Conservation (phyloP, 2,888 invertebrate species). For the Cheilosia scutellata region DNA sequence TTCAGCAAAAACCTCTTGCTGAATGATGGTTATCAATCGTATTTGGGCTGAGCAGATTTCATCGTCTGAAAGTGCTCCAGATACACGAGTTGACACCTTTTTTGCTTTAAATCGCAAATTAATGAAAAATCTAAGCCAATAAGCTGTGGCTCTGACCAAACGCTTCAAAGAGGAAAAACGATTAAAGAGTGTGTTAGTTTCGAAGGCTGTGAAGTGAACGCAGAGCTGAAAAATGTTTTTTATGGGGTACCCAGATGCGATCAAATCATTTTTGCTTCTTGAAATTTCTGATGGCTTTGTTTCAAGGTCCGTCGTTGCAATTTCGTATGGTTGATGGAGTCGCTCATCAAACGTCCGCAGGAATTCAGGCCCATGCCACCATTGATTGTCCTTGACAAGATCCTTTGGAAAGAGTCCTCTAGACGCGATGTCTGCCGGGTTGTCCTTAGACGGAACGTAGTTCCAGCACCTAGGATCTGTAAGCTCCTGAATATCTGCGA, state of each 20-base stretch:
- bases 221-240: slow-evolving; percentile 41
- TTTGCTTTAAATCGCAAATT: slow-evolving; percentile 9
- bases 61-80: neutral
- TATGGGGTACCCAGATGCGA: neutral
- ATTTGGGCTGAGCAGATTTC: neutral
- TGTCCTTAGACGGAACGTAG: neutral
- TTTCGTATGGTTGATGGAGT: neutral
- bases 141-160: neutral
- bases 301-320: slow-evolving; percentile 4
- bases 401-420: slow-evolving; percentile 67
- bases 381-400: slow-evolving; percentile 52
- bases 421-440: slow-evolving; percentile 72
- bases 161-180: neutral
- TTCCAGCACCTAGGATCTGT: neutral
- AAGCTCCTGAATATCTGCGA: slow-evolving; percentile 4
- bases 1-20: neutral
- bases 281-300: neutral
- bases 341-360: neutral
- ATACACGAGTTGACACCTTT: neutral
- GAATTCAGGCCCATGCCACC: slow-evolving; percentile 44
- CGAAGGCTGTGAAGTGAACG: slow-evolving; percentile 20
- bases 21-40: neutral
- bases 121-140: slow-evolving; percentile 1
- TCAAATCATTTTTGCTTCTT: neutral
- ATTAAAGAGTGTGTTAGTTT: slow-evolving; percentile 1